A percentile compares a stretch with the other conserved stretches of the same genome.
Evolutionary conservation across 2,888 invertebrate species (phyloP).

Genomic region (Zygogramma bicolorata): DNA sequence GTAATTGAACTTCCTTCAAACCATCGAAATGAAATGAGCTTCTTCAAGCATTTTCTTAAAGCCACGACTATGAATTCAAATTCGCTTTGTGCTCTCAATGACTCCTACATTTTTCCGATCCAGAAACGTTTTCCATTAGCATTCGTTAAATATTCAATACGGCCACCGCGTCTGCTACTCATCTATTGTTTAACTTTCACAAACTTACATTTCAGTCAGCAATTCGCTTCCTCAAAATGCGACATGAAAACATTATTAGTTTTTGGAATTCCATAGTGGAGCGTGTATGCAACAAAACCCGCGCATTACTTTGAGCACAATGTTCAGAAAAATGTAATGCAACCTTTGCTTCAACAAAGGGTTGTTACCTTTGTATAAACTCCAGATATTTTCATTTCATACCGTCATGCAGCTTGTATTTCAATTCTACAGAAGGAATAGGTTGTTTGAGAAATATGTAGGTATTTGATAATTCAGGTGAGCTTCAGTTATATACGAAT

Average conservation of each 20-base stretch:
- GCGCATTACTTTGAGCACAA: not conserved
- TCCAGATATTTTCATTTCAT: not conserved
- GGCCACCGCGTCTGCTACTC: conserved; percentile 41
- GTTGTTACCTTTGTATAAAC: not conserved
- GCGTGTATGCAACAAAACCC: conserved; percentile 1
- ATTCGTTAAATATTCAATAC: conserved; percentile 50
- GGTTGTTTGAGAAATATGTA: conserved; percentile 16
- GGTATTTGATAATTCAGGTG: conserved; percentile 19
- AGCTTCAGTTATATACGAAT: not conserved
- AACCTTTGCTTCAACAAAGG: not conserved
- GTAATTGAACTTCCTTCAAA: not conserved
- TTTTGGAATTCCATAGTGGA: conserved; percentile 4
- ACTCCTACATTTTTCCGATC: conserved; percentile 12
- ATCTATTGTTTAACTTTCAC: conserved; percentile 18
- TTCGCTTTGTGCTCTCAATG: not conserved
- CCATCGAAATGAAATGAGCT: not conserved
- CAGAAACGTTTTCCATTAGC: conserved; percentile 40
- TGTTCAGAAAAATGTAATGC: conserved; percentile 15
- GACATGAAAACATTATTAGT: conserved; percentile 12
- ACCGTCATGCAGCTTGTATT: not conserved
- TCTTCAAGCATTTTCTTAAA: not conserved
- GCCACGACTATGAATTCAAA: not conserved
- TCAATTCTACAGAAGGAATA: not conserved
- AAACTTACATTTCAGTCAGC: conserved; percentile 15
- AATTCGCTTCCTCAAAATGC: not conserved